phyloP scores from a whole-genome alignment of 2,797 vertebrate genomes.

The Peromyscus aztecus region DNA sequence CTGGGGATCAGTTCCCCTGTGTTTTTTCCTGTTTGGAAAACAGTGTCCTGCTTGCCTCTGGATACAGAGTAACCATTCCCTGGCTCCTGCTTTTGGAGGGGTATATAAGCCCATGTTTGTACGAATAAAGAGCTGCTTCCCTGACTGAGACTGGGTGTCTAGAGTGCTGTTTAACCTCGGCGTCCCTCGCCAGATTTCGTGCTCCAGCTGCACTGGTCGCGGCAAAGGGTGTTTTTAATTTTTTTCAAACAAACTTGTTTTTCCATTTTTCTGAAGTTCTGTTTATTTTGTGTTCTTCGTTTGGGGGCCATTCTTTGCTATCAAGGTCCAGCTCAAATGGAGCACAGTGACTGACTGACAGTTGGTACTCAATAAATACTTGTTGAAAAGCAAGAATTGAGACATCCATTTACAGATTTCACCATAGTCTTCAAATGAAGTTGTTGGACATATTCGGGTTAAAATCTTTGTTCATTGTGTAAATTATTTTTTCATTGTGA shows the following conservation, averaged over 20 bases:
- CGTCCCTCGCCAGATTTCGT: too few relatives aligned
- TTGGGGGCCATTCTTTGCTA: neutral
- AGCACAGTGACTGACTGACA: too few relatives aligned
- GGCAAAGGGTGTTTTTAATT: neutral
- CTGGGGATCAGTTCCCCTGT: too few relatives aligned
- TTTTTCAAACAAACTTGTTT: neutral
- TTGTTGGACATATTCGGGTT: neutral
- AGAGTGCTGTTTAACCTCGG: too few relatives aligned
- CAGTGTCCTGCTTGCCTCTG: too few relatives aligned
- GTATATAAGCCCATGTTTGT: too few relatives aligned
- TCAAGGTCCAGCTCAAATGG: neutral
- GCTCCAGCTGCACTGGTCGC: too few relatives aligned
- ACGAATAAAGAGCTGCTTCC: too few relatives aligned
- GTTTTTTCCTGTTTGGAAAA: too few relatives aligned
- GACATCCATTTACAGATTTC: neutral
- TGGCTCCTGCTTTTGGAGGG: too few relatives aligned
- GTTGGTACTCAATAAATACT: neutral
- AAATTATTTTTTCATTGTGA: conserved; percentile 31
- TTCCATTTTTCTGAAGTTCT: neutral
- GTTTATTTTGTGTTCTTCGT: neutral
- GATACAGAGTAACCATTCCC: too few relatives aligned
- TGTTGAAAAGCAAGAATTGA: neutral
- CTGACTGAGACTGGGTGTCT: too few relatives aligned
- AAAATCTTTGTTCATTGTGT: neutral
- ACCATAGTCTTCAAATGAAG: neutral